Evolutionary conservation across 2,888 invertebrate genomes (phyloP), one percentile per base, ranked within the genome.

Genomic region (Ypsolopha sequella): DNA sequence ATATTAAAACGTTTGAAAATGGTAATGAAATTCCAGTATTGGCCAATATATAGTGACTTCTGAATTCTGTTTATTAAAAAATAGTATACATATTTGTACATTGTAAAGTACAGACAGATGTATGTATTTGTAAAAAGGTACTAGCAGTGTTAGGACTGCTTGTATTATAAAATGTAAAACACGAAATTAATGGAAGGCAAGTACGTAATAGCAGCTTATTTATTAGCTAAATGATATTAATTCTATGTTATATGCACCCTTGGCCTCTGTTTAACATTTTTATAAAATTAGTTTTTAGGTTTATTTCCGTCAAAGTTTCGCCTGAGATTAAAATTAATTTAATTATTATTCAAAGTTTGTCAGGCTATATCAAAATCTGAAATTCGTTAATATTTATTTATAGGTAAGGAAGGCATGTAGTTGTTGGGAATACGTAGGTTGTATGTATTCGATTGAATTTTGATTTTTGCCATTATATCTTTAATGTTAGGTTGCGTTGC

Each of bases 391-490:
- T 52, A 45, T 52, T 56, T 58, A 54, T 56, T 54, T 52, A 54
- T 52, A 52, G 49, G 54, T 58, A 55, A 60, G 56, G 11, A 36
- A 24, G 24, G 24, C 55, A 56, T 61, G 58, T 60, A 63, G 58
- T 65, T 65, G 59, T 63, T 67, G 65, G 64, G 65, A 66, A 63
- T 67, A 70, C 52, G 13, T 47, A 53, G 63, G 64, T 54, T 57
- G 59, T 59, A 51, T 57, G 58, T 59, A 55, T 53, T 64, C 64
- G 64, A 55, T 58, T 56, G 52, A 52, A 54, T 56, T 64, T 60
- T 65, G 55, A 60, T 60, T 69, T 68, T 71, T 74, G 75, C 75
- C 75, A 75, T 75, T 68, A 65, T 71, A 68, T 61, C 60, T 66
- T 65, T 70, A 65, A 56, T 57, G 58, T 58, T 63, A 62, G 56